These are phyloP conservation scores for Agonum fuliginosum DNA, from an alignment of 2,888 invertebrate species.

Conservation along the genomic window DNA sequence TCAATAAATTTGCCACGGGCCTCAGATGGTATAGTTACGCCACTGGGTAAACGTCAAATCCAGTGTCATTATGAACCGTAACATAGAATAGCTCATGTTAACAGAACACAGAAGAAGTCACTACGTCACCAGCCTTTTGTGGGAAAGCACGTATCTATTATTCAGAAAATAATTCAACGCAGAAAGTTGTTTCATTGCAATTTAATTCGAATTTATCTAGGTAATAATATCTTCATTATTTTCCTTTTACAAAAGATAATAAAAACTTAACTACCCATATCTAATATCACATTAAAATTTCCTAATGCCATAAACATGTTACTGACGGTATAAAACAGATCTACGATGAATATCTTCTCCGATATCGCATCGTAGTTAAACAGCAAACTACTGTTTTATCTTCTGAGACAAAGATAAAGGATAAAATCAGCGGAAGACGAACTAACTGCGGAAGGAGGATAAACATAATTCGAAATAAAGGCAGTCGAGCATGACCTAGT, in stretches of 20 bases:
- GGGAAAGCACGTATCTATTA: no score
- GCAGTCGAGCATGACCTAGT: neutral
- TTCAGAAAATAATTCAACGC: neutral
- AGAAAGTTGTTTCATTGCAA: neutral
- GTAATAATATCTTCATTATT: neutral
- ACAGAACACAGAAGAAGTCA: no score
- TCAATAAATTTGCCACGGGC: no score
- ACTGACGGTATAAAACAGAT: conserved; percentile 10
- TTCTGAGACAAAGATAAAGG: neutral
- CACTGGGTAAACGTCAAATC: no score
- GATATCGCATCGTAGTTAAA: conserved; percentile 13
- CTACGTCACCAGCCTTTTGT: no score
- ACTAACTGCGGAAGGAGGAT: neutral
- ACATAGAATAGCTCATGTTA: no score
- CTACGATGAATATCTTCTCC: conserved; percentile 7
- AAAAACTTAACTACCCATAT: neutral
- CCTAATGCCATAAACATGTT: conserved; percentile 19
- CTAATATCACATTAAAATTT: conserved; percentile 1
- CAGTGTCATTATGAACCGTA: no score
- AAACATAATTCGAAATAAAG: conserved; percentile 20
- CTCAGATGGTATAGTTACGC: no score
- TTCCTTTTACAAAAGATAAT: neutral
- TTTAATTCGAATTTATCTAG: neutral
- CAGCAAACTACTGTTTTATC: conserved; percentile 1
- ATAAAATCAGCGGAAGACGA: neutral